Conservation (phyloP, 2,113 vertebrate genomes). For the Microcebus lehilahytsara region DNA sequence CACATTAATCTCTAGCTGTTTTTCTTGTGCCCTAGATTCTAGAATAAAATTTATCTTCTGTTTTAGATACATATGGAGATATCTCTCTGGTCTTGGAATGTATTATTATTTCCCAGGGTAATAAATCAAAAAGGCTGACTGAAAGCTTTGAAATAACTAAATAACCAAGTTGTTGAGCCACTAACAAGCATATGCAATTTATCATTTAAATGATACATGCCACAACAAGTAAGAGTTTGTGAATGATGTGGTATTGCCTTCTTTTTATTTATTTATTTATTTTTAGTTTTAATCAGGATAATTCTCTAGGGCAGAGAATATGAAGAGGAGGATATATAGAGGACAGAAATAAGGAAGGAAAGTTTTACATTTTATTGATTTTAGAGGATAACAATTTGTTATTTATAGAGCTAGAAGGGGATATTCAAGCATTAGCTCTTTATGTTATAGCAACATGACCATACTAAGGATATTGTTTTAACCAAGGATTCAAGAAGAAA, state of each 20-base stretch:
- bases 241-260: not conserved
- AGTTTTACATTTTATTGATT: conserved; percentile 20
- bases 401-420: not conserved
- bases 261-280: conserved; percentile 22
- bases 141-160: conserved; percentile 45
- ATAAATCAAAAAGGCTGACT: conserved; percentile 41
- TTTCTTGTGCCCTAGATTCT: conserved; percentile 32
- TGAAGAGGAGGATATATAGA: not conserved
- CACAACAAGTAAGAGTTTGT: not conserved
- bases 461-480: not conserved
- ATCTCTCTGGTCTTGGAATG: not conserved
- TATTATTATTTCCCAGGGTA: conserved; percentile 31
- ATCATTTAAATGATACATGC: conserved; percentile 28
- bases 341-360: not conserved
- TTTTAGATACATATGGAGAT: conserved; percentile 33
- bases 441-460: not conserved
- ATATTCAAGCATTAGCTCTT: not conserved
- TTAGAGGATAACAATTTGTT: not conserved
- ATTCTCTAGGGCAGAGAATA: not conserved
- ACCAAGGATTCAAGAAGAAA: not conserved
- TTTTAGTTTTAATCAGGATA: conserved; percentile 28
- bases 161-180: conserved; percentile 36
- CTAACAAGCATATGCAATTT: conserved; percentile 3
- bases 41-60: conserved; percentile 41
- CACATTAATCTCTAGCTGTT: not conserved